These are phyloP conservation scores for Morpho helenor DNA, from an alignment of 2,888 invertebrate genomes.

Conservation along the genomic window DNA sequence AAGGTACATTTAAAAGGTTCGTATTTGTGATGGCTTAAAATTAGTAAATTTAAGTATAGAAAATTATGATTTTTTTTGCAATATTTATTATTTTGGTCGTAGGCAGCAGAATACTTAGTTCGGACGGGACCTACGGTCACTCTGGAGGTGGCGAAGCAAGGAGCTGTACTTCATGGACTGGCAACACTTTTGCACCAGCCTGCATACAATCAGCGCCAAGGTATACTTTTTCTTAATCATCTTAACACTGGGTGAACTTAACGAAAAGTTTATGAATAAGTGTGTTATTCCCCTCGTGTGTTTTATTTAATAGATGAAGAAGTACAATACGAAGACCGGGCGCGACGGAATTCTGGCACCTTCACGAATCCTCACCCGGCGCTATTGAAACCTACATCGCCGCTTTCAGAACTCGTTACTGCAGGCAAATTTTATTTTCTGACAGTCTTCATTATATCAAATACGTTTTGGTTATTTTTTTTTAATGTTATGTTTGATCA, in stretches of 20 bases:
- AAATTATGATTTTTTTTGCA: no score
- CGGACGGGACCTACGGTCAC: slow-evolving; percentile 96
- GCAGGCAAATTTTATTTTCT: slow-evolving; percentile 53
- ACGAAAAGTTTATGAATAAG: neutral
- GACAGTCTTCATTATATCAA: slow-evolving; percentile 10
- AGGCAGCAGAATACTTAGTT: slow-evolving; percentile 97
- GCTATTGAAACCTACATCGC: slow-evolving; percentile 58
- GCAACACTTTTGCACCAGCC: slow-evolving; percentile 96
- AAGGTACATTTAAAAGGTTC: no score
- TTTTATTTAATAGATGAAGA: slow-evolving; percentile 38
- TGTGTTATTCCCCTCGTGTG: neutral
- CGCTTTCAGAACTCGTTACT: slow-evolving; percentile 69
- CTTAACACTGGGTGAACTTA: neutral
- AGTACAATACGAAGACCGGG: slow-evolving; percentile 54
- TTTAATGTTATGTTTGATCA: neutral
- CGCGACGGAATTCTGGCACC: slow-evolving; percentile 67
- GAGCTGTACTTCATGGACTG: slow-evolving; percentile 97
- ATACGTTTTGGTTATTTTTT: slow-evolving; percentile 21
- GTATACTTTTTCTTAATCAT: slow-evolving; percentile 32
- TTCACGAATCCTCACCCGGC: slow-evolving; percentile 69
- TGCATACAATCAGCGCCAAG: slow-evolving; percentile 61
- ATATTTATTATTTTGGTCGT: slow-evolving; percentile 32
- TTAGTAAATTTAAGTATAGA: no score
- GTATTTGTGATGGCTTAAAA: no score
- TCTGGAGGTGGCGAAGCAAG: slow-evolving; percentile 98